Percentiles rank a stretch among this genome's conserved stretches.
Conservation (phyloP, 2,113 vertebrate genomes). For the Ammospiza nelsoni region DNA sequence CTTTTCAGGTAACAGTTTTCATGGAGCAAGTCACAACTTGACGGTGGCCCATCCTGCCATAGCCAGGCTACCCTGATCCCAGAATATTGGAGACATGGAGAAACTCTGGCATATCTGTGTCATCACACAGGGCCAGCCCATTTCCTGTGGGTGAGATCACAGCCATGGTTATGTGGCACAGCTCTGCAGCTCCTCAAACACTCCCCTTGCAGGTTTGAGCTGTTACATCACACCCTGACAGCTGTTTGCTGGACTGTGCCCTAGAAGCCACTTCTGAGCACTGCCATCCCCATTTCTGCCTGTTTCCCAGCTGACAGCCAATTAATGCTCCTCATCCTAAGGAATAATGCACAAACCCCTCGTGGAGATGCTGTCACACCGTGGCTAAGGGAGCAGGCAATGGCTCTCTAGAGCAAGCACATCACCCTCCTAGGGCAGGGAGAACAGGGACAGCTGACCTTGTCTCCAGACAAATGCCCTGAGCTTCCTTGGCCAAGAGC, state of each 20-base stretch:
- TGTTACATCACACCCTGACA: background rate
- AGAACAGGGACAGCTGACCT: constrained; percentile 26
- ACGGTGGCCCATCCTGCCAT: background rate
- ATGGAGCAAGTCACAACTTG: background rate
- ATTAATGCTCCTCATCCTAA: background rate
- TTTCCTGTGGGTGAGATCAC: background rate
- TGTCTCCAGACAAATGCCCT: background rate
- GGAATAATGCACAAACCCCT: background rate
- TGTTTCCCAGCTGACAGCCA: background rate
- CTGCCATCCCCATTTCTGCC: background rate
- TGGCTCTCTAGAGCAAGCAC: background rate
- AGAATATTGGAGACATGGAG: background rate
- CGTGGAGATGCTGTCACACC: too few species aligned
- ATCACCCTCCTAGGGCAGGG: background rate
- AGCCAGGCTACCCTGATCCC: background rate
- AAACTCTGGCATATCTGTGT: background rate
- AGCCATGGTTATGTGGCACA: background rate
- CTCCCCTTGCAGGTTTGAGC: background rate
- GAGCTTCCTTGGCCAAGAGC: constrained; percentile 34
- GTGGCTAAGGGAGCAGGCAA: background rate
- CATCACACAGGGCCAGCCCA: accelerated
- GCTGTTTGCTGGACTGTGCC: background rate
- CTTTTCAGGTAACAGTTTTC: background rate
- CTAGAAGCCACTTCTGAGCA: background rate
- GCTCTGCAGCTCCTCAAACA: background rate